Conservation (phyloP, 2,113 vertebrate species). For the Xenotilapia caudafasciata region DNA sequence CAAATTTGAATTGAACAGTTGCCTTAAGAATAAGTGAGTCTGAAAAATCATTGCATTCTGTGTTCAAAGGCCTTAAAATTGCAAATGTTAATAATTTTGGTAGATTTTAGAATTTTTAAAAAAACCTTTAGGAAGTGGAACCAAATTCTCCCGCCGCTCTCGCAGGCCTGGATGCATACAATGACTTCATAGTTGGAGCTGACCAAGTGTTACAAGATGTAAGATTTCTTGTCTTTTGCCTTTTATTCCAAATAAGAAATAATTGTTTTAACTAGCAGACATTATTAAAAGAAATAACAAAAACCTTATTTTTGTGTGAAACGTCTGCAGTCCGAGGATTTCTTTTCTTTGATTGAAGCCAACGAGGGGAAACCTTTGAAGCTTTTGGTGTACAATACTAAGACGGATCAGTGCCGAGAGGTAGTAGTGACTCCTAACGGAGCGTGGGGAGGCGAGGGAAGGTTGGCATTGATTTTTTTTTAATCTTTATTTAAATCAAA, state of each 20-base stretch:
- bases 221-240: not conserved
- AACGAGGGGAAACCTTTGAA: conserved; percentile 89
- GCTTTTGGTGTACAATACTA: conserved; percentile 87
- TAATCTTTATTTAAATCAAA: not conserved
- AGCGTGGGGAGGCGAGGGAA: conserved; percentile 94
- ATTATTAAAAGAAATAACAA: not conserved
- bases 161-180: conserved; percentile 78
- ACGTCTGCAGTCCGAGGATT: conserved; percentile 84
- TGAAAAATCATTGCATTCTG: not conserved
- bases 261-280: not conserved
- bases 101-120: not conserved
- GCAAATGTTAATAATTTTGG: not conserved
- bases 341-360: conserved; percentile 88
- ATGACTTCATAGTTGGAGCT: conserved; percentile 88
- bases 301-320: not conserved
- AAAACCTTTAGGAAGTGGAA: conserved; percentile 77
- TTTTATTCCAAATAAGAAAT: not conserved
- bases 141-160: conserved; percentile 82
- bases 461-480: conserved; percentile 59
- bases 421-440: conserved; percentile 90
- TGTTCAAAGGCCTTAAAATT: not conserved
- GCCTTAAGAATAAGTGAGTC: not conserved
- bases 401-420: conserved; percentile 83
- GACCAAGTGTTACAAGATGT: conserved; percentile 95
- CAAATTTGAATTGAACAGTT: not conserved